Conservation (phyloP, 1,140 invertebrate species). For the Tetragnatha versicolor region DNA sequence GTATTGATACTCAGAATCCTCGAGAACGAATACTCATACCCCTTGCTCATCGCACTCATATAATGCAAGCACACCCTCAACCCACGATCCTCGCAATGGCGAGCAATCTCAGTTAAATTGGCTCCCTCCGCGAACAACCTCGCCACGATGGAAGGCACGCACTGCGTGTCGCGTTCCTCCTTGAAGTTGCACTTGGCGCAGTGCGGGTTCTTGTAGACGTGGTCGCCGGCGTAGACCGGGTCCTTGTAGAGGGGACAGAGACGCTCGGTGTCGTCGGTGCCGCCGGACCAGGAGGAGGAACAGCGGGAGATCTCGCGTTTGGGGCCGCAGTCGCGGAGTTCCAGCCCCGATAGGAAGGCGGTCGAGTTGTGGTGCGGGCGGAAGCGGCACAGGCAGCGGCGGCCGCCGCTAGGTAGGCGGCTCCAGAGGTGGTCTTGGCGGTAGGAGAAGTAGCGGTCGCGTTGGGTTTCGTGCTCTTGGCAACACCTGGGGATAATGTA, state of each 20-base stretch:
- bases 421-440: not conserved
- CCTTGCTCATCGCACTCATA: not conserved
- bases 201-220: constrained; percentile 4
- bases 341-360: not conserved
- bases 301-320: not conserved
- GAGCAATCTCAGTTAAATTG: not conserved
- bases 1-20: not conserved
- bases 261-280: too few species aligned
- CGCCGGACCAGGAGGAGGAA: not conserved
- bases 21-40: not conserved
- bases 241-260: not conserved
- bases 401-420: not conserved
- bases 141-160: not conserved
- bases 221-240: not conserved
- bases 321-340: not conserved
- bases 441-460: not conserved
- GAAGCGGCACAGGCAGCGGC: not conserved
- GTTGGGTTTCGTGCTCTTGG: not conserved
- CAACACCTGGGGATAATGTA: not conserved
- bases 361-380: not conserved
- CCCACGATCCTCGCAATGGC: not conserved
- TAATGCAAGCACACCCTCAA: not conserved
- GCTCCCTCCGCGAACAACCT: not conserved
- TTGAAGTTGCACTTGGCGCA: constrained; percentile 11
- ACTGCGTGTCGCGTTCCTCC: not conserved